A percentile compares a stretch with the other conserved stretches of the same genome.
These are phyloP conservation scores for Ceyx melanurus DNA, from an alignment of 2,113 vertebrate genomes.

Conservation along the genomic window DNA sequence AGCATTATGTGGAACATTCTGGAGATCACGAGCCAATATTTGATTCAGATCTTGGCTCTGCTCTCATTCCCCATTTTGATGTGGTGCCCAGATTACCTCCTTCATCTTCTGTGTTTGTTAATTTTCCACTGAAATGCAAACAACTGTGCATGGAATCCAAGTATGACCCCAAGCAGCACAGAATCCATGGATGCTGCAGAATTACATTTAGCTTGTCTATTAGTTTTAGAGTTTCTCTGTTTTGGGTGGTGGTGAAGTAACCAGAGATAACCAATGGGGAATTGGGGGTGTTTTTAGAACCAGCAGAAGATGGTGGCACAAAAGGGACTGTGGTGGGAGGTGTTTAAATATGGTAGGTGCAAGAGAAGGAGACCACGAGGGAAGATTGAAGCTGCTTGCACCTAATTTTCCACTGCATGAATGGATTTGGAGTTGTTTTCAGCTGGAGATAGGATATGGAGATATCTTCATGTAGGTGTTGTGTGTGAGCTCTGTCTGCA, in stretches of 20 bases:
- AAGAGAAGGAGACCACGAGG: too few species aligned
- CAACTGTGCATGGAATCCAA: not conserved
- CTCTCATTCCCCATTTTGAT: constrained; percentile 19
- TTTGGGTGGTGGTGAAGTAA: not conserved
- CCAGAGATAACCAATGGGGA: not conserved
- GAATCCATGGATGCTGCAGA: not conserved
- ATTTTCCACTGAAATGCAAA: constrained; percentile 18
- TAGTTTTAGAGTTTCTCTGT: not conserved
- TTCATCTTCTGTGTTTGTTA: constrained; percentile 39
- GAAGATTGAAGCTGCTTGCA: too few species aligned
- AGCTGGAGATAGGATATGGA: too few species aligned
- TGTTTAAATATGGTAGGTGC: too few species aligned
- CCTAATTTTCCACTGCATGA: too few species aligned
- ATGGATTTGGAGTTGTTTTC: too few species aligned
- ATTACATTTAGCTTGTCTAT: not conserved
- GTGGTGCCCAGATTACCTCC: constrained; percentile 37
- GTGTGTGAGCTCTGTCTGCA: too few species aligned
- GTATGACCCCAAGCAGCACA: not conserved
- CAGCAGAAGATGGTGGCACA: too few species aligned
- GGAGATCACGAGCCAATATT: constrained; percentile 3
- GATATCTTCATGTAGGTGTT: too few species aligned
- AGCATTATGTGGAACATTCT: constrained; percentile 44
- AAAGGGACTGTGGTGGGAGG: too few species aligned
- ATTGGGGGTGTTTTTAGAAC: not conserved
- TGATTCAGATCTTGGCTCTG: constrained; percentile 50